Evolutionary conservation across 2,888 invertebrate species (phyloP).

Genomic region (Loripinus fragilis): DNA sequence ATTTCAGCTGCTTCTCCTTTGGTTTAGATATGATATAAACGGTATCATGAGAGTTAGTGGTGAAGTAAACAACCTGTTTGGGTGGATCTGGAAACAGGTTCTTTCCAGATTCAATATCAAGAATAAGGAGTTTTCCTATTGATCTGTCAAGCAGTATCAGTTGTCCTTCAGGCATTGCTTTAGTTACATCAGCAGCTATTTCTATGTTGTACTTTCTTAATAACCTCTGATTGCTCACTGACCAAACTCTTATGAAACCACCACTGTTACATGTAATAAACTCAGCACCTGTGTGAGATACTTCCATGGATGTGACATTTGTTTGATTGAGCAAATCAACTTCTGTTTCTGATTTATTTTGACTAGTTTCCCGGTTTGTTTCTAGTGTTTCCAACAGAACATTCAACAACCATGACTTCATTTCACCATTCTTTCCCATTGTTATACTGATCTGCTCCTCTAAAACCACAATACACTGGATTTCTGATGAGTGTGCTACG

Average conservation of each 20-base stretch:
- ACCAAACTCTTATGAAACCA: conserved; percentile 58
- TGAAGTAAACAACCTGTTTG: conserved; percentile 59
- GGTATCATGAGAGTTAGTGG: conserved; percentile 49
- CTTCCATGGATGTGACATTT: conserved; percentile 45
- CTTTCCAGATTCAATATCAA: conserved; percentile 50
- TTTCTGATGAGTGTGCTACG: conserved; percentile 47
- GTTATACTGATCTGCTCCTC: conserved; percentile 60
- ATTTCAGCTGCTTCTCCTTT: conserved; percentile 42
- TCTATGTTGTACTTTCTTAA: conserved; percentile 52
- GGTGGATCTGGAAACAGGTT: conserved; percentile 45
- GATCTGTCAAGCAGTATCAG: conserved; percentile 59
- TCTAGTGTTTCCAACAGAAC: conserved; percentile 42
- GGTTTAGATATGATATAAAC: conserved; percentile 55
- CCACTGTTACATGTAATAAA: conserved; percentile 55
- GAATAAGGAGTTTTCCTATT: conserved; percentile 48
- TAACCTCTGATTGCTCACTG: conserved; percentile 36
- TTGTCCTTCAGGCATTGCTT: conserved; percentile 36
- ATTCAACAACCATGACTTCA: conserved; percentile 63
- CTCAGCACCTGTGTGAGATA: conserved; percentile 45
- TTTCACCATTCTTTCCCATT: conserved; percentile 45
- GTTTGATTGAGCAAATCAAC: conserved; percentile 44
- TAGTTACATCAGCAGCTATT: conserved; percentile 51
- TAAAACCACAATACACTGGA: conserved; percentile 39
- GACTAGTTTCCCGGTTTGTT: background rate
- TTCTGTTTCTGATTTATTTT: background rate